Evolutionary conservation across 53 echinoderm and acorn worm species (phyloP), one percentile per base, ranked within the genome.

Genomic region (Astropecten irregularis): DNA sequence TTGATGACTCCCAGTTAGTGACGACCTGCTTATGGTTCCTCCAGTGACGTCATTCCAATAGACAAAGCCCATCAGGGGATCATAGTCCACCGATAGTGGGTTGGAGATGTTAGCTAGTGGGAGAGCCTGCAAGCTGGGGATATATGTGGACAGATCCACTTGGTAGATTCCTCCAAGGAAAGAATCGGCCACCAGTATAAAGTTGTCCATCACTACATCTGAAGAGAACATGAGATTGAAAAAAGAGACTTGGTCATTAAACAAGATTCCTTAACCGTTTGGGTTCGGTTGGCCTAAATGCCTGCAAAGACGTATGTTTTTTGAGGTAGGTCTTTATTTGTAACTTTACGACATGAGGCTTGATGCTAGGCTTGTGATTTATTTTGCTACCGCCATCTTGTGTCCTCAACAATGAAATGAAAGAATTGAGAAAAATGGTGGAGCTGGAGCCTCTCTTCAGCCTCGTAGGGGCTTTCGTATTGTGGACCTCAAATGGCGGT

Each of bases 1-100:
- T 60, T 68, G 87, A 9, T 53, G 37, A 32, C 72, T 81, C 11
- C 91, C 97, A 39, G 73, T 73, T 3, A 96, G 58, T 6, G 54
- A 37, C 19, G 93, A 84, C 44, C 93, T 88, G 25, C 48, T 66
- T 4, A 95, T 89, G 56, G 70, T 61, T 13, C 83, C 71, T 0
- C 68, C 77, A 25, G 68, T 52, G 34, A 94, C 89, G 56, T 96
- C 97, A 74, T 88, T 85, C 91, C 93, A 93, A 52, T 93, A 96
- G 10, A 96, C 91, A 47, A 66, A 84, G 40, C 32, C 63, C 67
- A 86, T 83, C 2, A 65, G 50, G 2, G 86, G 91, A 48, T 95
- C 95, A 44, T 83, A 95, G 18, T 35, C 64, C 9, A 95, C 86
- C 14, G 86, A 89, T 11, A 95, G 58, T 16, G 95, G 95, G 58